These are phyloP conservation scores for Erebia epiphron DNA, from an alignment of 2,888 invertebrate species.

Conservation along the genomic window DNA sequence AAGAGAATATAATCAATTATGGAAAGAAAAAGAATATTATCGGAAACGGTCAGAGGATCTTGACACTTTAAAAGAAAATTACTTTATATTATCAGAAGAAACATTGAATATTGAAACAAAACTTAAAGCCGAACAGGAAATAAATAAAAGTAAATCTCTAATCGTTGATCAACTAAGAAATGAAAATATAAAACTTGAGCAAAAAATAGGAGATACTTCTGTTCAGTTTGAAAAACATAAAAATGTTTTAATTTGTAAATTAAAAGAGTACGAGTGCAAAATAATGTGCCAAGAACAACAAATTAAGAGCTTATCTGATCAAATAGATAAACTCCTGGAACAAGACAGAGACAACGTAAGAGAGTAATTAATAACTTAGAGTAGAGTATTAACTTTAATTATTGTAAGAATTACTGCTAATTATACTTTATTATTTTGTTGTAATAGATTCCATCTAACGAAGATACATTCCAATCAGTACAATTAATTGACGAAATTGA, in stretches of 20 bases:
- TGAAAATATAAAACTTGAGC: conserved; percentile 63
- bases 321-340: conserved; percentile 77
- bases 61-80: conserved; percentile 69
- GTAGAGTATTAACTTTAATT: conserved; percentile 16
- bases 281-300: conserved; percentile 83
- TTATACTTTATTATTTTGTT: conserved; percentile 29
- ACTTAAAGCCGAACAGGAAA: conserved; percentile 68
- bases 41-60: conserved; percentile 66
- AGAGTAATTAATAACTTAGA: conserved; percentile 28
- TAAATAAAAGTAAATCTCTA: conserved; percentile 62
- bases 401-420: not conserved
- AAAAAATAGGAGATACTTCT: conserved; percentile 60
- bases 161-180: conserved; percentile 61
- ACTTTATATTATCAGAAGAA: conserved; percentile 66
- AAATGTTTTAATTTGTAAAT: conserved; percentile 71
- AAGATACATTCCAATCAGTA: conserved; percentile 49
- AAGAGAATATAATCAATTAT: conserved; percentile 65
- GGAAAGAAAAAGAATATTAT: conserved; percentile 74
- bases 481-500: conserved; percentile 64
- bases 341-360: conserved; percentile 57
- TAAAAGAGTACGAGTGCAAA: conserved; percentile 80
- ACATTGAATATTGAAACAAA: conserved; percentile 66
- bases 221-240: conserved; percentile 73
- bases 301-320: conserved; percentile 77
- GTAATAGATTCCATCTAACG: conserved; percentile 44